Percentiles rank a stretch among this genome's conserved stretches.
Conservation (phyloP, 2,797 vertebrate genomes). For the Microhierax caerulescens region DNA sequence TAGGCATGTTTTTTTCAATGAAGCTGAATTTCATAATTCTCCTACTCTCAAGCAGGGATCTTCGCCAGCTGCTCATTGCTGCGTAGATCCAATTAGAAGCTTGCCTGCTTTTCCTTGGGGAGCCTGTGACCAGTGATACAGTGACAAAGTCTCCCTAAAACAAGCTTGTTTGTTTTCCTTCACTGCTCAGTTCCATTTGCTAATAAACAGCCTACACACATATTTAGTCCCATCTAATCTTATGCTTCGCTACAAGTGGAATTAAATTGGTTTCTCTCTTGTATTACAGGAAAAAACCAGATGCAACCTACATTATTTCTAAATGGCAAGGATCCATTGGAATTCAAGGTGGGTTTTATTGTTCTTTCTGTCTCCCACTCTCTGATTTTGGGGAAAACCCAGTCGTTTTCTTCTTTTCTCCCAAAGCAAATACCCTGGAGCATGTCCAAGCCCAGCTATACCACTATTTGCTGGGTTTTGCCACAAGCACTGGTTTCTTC, state of each 20-base stretch:
- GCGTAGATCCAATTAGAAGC: not conserved
- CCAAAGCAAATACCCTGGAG: not conserved
- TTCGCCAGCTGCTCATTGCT: not conserved
- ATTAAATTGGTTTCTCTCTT: slow-evolving; percentile 4
- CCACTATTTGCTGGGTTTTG: not conserved
- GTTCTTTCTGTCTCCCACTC: not conserved
- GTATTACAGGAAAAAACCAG: not conserved
- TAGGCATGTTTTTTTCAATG: not conserved
- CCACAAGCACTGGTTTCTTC: not conserved
- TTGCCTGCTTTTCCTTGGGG: not conserved
- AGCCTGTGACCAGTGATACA: not conserved
- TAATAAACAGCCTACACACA: slow-evolving; percentile 53
- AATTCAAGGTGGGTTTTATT: not conserved
- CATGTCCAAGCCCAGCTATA: not conserved
- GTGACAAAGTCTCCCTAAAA: slow-evolving; percentile 9
- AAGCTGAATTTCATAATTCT: not conserved
- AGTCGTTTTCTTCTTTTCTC: not conserved
- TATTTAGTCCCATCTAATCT: slow-evolving; percentile 29
- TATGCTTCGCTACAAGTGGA: not conserved
- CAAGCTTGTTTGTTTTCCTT: slow-evolving; percentile 56
- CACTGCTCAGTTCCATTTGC: slow-evolving; percentile 23
- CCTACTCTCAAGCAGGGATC: not conserved
- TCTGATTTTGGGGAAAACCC: not conserved
- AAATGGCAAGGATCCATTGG: not conserved
- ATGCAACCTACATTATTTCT: not conserved